These are phyloP conservation scores for Montipora efflorescens DNA, from an alignment of 64 coral and sea anemone genomes.

Conservation along the genomic window DNA sequence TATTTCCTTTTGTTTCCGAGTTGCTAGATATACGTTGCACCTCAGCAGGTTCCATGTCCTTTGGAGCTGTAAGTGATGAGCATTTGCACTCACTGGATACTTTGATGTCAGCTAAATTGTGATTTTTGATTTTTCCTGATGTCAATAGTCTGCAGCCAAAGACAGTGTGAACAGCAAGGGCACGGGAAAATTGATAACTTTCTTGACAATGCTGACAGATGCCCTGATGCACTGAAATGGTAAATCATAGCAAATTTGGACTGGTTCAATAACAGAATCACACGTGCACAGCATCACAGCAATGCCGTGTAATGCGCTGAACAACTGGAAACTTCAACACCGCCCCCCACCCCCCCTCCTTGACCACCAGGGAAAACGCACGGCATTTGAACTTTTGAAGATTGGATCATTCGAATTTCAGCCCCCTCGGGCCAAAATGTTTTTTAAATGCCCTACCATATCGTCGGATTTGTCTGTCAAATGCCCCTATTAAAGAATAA, in stretches of 20 bases:
- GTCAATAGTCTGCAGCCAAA: neutral
- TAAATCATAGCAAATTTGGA: neutral
- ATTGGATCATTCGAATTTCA: too few species aligned
- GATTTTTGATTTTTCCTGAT: neutral
- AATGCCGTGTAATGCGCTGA: too few species aligned
- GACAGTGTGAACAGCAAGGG: conserved; percentile 4
- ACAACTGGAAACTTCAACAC: too few species aligned
- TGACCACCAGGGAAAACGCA: too few species aligned
- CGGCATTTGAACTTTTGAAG: too few species aligned
- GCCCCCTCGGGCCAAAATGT: too few species aligned
- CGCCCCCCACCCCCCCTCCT: too few species aligned
- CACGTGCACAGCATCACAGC: neutral
- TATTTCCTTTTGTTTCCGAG: neutral
- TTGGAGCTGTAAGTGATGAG: neutral
- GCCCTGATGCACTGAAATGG: neutral
- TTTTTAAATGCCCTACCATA: too few species aligned
- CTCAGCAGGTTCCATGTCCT: neutral
- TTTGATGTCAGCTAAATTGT: neutral
- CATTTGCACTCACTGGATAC: neutral
- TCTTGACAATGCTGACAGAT: conserved; percentile 26
- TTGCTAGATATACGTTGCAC: neutral
- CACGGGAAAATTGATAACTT: neutral
- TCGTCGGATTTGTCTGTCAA: too few species aligned
- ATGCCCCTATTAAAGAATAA: too few species aligned
- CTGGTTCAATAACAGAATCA: neutral